Evolutionary conservation across 2,113 vertebrate species (phyloP), one percentile per base, ranked within the genome.

Genomic region (Hassar affinis): DNA sequence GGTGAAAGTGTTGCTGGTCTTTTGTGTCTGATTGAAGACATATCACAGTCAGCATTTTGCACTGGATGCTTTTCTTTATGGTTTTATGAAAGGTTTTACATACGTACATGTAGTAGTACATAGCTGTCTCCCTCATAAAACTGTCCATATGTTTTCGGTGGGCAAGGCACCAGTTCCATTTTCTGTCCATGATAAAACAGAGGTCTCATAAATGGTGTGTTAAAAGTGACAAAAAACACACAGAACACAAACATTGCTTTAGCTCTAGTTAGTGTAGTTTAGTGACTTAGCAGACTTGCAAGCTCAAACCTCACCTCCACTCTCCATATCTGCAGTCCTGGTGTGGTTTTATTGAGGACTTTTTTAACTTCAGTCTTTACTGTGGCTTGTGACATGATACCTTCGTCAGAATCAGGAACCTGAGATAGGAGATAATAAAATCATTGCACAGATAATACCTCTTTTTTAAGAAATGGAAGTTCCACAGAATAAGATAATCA

Each of bases 41-140:
- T 17, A 15, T n/a, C 7, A 82, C 22, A 69, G 11, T 66, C 47
- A 77, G 38, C 61, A 49, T 38, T 75, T 17, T 51, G 6, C 7
- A 72, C 12, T 27, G 12, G 1, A 0, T 52, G 2, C 0, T 6
- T 22, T 7, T 56, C 42, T 10, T 42, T 27, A 51, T 35, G 30
- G 6, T 18, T 52, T 64, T 76, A 52, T 57, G 6, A 5, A 47
- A 18, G 25, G 47, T n/a, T 30, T 59, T 25, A 59, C 27, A 52
- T 78, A 90, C 95, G 87, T 92, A 97, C 96, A 89, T 92, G 91
- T 80, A 97, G 89, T 90, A 96, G 66, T 7, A 97, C 0, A 47
- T 97, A 97, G 92, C 95, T 95, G 88, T 97, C 96, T 1, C 96
- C 96, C 22, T 97, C 95, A 0, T 90, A 96, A 90, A 97, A 96